Evolutionary conservation across 2,888 invertebrate genomes (phyloP).

Genomic region (Aphelenchoides bicaudatus): DNA sequence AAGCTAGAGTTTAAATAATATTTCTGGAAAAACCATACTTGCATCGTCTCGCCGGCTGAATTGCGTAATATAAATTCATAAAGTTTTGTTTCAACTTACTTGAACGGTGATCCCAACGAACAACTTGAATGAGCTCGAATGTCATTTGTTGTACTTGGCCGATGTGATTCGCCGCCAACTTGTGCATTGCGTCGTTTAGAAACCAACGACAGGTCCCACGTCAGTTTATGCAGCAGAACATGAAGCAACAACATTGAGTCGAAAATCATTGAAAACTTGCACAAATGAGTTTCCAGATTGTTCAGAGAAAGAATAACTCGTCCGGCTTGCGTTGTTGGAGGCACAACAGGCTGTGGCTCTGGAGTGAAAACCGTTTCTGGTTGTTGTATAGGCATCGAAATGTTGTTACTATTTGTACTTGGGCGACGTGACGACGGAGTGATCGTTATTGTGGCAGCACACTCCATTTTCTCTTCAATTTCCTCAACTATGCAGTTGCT

Average conservation of each 20-base stretch:
- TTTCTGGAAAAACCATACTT: too few relatives aligned
- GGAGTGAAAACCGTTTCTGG: constrained; percentile 15
- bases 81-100: constrained; percentile 18
- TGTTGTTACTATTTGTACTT: neutral
- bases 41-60: constrained; percentile 36
- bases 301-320: constrained; percentile 42
- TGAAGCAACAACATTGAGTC: constrained; percentile 57
- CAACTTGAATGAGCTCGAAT: constrained; percentile 47
- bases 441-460: constrained; percentile 11
- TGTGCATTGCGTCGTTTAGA: constrained; percentile 29
- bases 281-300: constrained; percentile 52
- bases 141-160: neutral
- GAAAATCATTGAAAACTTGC: constrained; percentile 56
- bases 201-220: constrained; percentile 57
- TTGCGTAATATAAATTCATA: neutral
- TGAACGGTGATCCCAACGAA: constrained; percentile 38
- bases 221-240: constrained; percentile 57
- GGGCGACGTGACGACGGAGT: constrained; percentile 17
- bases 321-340: constrained; percentile 20
- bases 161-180: neutral
- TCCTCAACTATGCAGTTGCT: neutral
- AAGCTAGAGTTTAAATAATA: too few relatives aligned
- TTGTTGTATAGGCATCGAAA: neutral
- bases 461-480: too few relatives aligned
- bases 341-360: constrained; percentile 18